Conservation (phyloP, 2,888 invertebrate species). For the Timema podura region DNA sequence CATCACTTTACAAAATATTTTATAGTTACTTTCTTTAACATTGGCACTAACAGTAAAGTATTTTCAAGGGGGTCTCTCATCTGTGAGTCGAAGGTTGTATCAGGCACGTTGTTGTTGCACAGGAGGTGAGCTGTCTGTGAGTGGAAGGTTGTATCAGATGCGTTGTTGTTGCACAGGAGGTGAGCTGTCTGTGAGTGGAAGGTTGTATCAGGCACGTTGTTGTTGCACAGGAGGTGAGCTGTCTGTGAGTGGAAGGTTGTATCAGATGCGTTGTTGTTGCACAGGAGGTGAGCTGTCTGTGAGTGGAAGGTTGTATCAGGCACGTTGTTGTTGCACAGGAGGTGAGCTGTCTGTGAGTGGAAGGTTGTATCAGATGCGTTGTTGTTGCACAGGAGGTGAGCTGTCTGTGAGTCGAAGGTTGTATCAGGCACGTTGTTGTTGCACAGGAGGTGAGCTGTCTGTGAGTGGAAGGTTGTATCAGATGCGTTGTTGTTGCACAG, state of each 20-base stretch:
- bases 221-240: slow-evolving; percentile 47
- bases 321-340: neutral
- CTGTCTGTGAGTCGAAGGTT: slow-evolving; percentile 69
- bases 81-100: no score
- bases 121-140: slow-evolving; percentile 57
- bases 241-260: no score
- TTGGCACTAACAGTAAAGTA: no score
- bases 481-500: neutral
- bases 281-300: slow-evolving; percentile 54
- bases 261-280: neutral
- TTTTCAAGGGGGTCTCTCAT: no score
- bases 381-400: slow-evolving; percentile 44
- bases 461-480: no score
- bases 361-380: no score
- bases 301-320: no score
- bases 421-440: neutral
- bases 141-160: no score
- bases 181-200: slow-evolving; percentile 59
- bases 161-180: slow-evolving; percentile 40
- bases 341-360: slow-evolving; percentile 62
- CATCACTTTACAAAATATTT: no score
- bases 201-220: no score
- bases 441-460: slow-evolving; percentile 51
- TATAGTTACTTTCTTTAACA: no score
- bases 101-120: neutral